These are phyloP conservation scores for Trichopoda pennipes DNA, from an alignment of 2,888 invertebrate genomes.

Conservation along the genomic window DNA sequence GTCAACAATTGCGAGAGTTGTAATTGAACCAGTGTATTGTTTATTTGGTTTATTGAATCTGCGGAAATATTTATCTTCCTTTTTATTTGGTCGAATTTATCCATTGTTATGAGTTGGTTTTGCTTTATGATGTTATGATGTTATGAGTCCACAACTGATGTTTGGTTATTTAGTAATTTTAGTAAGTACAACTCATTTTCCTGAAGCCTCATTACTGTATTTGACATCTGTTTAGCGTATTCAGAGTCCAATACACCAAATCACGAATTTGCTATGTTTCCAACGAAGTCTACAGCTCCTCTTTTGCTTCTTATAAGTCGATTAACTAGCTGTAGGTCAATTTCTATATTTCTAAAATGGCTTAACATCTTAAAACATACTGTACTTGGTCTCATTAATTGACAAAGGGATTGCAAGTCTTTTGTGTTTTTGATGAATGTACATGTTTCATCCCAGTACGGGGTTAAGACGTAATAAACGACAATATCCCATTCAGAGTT, in stretches of 20 bases:
- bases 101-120: neutral
- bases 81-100: neutral
- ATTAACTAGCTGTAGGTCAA: no score
- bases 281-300: no score
- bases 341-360: no score
- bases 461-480: neutral
- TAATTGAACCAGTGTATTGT: neutral
- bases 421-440: no score
- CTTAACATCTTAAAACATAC: no score
- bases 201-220: neutral
- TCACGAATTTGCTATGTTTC: no score
- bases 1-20: neutral
- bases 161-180: conserved; percentile 6
- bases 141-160: neutral
- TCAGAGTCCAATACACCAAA: neutral
- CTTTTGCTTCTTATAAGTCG: no score
- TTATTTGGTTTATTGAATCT: no score
- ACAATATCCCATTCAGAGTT: conserved; percentile 4
- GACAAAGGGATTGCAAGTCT: no score
- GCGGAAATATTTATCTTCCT: neutral
- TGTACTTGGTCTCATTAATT: no score
- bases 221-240: conserved; percentile 7
- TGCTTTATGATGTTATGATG: neutral
- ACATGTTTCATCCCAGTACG: no score
- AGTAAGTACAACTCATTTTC: neutral